Percentiles rank a stretch among this genome's conserved stretches.
Evolutionary conservation across 2,113 vertebrate genomes (phyloP).

Genomic region (Caranx melampygus): DNA sequence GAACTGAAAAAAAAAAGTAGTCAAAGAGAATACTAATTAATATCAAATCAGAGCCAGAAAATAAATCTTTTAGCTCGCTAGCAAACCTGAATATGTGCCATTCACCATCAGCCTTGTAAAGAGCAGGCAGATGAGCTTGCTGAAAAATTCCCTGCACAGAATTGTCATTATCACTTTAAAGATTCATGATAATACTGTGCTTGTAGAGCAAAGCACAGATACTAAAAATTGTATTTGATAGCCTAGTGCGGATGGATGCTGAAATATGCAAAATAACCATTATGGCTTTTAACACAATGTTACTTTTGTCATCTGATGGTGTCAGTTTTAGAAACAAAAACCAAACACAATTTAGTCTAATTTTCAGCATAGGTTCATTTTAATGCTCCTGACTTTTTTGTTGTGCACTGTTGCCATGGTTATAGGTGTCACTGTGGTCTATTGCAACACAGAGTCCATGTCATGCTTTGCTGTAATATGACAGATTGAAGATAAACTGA

Average conservation of each 20-base stretch:
- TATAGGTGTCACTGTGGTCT: neutral
- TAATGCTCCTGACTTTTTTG: too few relatives aligned
- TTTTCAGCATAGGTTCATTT: too few relatives aligned
- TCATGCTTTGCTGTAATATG: too few relatives aligned
- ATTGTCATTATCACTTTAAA: neutral
- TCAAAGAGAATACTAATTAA: conserved; percentile 78
- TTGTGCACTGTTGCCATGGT: neutral
- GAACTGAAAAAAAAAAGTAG: conserved; percentile 61
- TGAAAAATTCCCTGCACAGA: neutral
- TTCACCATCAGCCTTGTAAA: conserved; percentile 31
- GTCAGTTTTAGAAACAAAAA: too few relatives aligned
- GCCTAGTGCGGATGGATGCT: neutral
- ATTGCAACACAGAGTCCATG: too few relatives aligned
- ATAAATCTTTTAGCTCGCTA: conserved; percentile 64
- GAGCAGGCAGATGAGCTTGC: neutral
- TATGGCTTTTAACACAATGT: neutral
- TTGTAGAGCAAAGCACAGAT: neutral
- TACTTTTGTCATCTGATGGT: neutral
- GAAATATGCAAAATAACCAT: neutral
- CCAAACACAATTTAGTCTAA: too few relatives aligned
- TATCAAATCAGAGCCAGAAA: conserved; percentile 57
- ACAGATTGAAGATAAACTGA: too few relatives aligned
- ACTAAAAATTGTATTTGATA: neutral
- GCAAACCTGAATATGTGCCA: conserved; percentile 43
- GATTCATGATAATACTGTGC: neutral